Conservation (phyloP, 2,888 invertebrate genomes). For the Sycophila texana region DNA sequence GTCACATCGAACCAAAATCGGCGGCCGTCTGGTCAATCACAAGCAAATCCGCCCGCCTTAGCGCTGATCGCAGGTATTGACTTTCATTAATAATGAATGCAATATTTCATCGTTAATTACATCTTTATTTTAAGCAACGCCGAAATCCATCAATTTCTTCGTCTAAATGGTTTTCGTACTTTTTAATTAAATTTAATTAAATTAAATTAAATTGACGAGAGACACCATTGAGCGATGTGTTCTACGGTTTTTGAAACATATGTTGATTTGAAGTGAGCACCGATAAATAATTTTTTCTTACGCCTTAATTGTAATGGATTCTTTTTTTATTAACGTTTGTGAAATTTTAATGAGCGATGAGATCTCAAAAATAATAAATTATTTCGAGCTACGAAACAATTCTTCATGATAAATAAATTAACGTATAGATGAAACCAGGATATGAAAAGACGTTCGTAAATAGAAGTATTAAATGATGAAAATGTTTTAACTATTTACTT, state of each 20-base stretch:
- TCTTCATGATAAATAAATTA: too few relatives aligned
- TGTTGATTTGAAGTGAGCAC: background rate
- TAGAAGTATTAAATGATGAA: too few relatives aligned
- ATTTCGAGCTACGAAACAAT: too few relatives aligned
- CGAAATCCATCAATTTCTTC: background rate
- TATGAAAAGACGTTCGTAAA: too few relatives aligned
- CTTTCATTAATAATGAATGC: background rate
- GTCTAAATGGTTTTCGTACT: background rate
- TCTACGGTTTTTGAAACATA: background rate
- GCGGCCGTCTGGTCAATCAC: conserved; percentile 29
- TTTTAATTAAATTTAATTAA: background rate
- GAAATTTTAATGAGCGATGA: too few relatives aligned
- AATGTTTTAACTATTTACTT: too few relatives aligned
- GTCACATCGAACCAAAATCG: conserved; percentile 30
- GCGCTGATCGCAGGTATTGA: background rate
- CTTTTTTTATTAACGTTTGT: too few relatives aligned
- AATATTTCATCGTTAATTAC: background rate
- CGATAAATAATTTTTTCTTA: too few relatives aligned
- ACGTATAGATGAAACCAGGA: too few relatives aligned
- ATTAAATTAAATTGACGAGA: background rate
- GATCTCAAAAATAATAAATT: too few relatives aligned
- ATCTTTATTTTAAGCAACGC: background rate
- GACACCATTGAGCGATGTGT: background rate
- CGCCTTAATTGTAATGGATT: too few relatives aligned
- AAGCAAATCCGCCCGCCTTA: conserved; percentile 6